Evolutionary conservation across 2,888 invertebrate genomes (phyloP).

Genomic region (Microplitis manilae): DNA sequence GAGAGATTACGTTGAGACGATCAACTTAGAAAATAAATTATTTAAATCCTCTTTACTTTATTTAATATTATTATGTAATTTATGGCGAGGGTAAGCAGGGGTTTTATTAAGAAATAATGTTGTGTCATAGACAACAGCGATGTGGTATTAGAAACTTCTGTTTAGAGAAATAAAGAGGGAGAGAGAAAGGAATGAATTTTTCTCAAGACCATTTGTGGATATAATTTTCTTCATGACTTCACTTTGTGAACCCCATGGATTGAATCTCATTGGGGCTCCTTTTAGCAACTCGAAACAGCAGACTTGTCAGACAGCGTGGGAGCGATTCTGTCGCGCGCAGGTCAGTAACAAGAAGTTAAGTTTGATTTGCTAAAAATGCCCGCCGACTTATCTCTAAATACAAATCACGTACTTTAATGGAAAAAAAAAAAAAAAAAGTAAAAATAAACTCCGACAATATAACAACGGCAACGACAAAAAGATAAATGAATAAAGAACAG

Average conservation of each 20-base stretch:
- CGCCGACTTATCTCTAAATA: slow-evolving; percentile 28
- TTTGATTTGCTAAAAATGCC: slow-evolving; percentile 17
- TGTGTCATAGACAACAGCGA: slow-evolving; percentile 8
- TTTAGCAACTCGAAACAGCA: slow-evolving; percentile 2
- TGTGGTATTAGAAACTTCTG: neutral
- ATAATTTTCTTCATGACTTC: slow-evolving; percentile 24
- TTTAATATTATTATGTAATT: neutral
- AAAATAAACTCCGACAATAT: slow-evolving; percentile 1
- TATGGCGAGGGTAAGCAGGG: neutral
- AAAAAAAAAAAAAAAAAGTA: slow-evolving; percentile 11
- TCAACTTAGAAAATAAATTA: neutral
- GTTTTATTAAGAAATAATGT: slow-evolving; percentile 8
- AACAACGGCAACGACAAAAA: neutral
- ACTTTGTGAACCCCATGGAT: neutral
- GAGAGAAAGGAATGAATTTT: neutral
- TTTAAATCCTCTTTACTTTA: neutral
- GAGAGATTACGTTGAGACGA: neutral
- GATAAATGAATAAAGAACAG: neutral
- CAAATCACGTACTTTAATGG: slow-evolving; percentile 29
- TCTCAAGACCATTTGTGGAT: slow-evolving; percentile 11
- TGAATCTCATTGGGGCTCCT: neutral
- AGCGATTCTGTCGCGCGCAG: slow-evolving; percentile 30
- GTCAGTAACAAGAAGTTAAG: slow-evolving; percentile 32
- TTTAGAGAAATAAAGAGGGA: neutral
- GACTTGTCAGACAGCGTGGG: slow-evolving; percentile 36